Base-by-base conservation (phyloP, 2,113 vertebrate genomes). In the Podarcis cretensis region DNA sequence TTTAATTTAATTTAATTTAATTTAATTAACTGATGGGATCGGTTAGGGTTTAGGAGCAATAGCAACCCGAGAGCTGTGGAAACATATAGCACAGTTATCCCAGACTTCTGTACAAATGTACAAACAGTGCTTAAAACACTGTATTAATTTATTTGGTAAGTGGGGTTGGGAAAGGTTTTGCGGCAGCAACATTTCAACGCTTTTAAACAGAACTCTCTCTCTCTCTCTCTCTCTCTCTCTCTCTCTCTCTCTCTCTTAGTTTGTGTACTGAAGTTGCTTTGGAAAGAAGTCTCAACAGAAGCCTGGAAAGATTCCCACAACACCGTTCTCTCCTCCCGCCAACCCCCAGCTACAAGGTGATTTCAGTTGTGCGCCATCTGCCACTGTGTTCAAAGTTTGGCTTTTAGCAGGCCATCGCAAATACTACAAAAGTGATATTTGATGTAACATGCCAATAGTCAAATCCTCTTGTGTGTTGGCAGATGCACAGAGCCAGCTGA, bases 381-480 rank as follows among this genome's bases (percentile, higher is more conserved):
- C 57, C 73, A 66, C 71, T 75, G 30, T 57, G 40, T 83, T 57
- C 81, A 77, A 77, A 74, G 27, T 83, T 68, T 76, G 85, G 73
- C 63, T 68, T 83, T 68, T 68, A 54, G 23, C 73, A 83, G 30
- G 35, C 40, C 23, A 54, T 48, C 83, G 81, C 35, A 76, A 88
- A 83, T 35, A 40, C 71, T 35, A 66, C 37, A 57, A 76, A 84
- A 89, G 66, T 57, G 63, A 59, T 59, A 84, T 84, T 88, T 89
- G 63, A 76, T 30, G 63, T 83, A 83, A 32, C 14, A 78, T 69
- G 74, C 81, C 87, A 84, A 57, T 40, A 78, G 40, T 73, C 81
- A 89, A 89, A 84, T 84, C 87, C 81, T 89, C 43, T 69, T 74
- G 43, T 65, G 75, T 32, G 54, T 65, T 88, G 69, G 68, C 25